Evolutionary conservation across 2,113 vertebrate species (phyloP).

Genomic region (Gymnogyps californianus): DNA sequence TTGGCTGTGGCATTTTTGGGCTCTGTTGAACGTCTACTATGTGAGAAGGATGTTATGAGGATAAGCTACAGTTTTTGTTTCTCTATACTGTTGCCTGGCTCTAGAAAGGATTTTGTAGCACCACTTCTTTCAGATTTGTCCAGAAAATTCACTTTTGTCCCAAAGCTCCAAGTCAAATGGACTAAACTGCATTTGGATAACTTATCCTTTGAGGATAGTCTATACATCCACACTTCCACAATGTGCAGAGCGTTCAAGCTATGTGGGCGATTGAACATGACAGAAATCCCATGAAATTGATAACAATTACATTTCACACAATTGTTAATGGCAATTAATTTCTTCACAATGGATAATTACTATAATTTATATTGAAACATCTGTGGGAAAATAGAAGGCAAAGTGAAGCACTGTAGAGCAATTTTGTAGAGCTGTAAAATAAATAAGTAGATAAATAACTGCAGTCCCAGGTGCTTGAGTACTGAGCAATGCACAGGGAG

Average conservation of each 20-base stretch:
- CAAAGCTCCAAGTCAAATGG: not conserved
- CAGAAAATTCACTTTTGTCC: not conserved
- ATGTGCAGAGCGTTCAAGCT: not conserved
- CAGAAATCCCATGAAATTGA: not conserved
- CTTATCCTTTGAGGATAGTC: not conserved
- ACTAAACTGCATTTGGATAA: not conserved
- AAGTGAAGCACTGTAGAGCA: not conserved
- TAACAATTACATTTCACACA: constrained; percentile 7
- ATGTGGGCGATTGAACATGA: not conserved
- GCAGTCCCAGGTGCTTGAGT: not conserved
- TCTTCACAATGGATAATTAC: constrained; percentile 23
- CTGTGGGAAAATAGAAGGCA: constrained; percentile 14
- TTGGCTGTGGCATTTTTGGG: not conserved
- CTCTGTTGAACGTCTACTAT: not conserved
- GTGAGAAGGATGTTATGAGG: not conserved
- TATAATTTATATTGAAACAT: constrained; percentile 36
- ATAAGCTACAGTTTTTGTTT: not conserved
- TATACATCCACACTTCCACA: not conserved
- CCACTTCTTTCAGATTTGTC: not conserved
- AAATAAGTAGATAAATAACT: not conserved
- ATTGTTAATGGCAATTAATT: constrained; percentile 26
- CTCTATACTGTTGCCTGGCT: not conserved
- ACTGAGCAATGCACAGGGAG: not conserved
- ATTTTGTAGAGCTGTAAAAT: not conserved
- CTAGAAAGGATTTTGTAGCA: not conserved